Percentiles rank a stretch among this genome's conserved stretches.
These are phyloP conservation scores for Habrosyne pyritoides DNA, from an alignment of 2,888 invertebrate genomes.

Conservation along the genomic window DNA sequence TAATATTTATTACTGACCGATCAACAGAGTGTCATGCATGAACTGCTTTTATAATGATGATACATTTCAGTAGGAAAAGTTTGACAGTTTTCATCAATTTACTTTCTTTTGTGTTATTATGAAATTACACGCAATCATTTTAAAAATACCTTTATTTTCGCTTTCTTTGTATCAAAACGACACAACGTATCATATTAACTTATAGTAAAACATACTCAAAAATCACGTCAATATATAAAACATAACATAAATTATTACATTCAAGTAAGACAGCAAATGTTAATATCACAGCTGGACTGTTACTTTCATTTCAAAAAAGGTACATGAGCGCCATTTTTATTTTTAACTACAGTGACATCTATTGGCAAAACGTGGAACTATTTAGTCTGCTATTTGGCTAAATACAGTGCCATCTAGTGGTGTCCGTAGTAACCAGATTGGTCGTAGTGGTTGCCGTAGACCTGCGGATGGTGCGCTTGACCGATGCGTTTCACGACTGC, in stretches of 20 bases:
- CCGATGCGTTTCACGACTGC: slow-evolving; percentile 80
- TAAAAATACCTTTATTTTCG: slow-evolving; percentile 37
- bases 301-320: slow-evolving; percentile 14
- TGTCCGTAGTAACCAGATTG: slow-evolving; percentile 59
- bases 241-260: slow-evolving; percentile 16
- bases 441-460: slow-evolving; percentile 57
- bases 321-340: slow-evolving; percentile 13
- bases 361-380: slow-evolving; percentile 28
- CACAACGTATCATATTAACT: slow-evolving; percentile 21
- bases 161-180: slow-evolving; percentile 45
- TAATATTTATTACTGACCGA: slow-evolving; percentile 40
- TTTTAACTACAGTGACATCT: slow-evolving; percentile 50
- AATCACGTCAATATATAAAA: slow-evolving; percentile 33
- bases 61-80: slow-evolving; percentile 56
- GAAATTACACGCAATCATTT: slow-evolving; percentile 13
- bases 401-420: slow-evolving; percentile 65
- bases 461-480: slow-evolving; percentile 74
- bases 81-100: slow-evolving; percentile 23
- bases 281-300: slow-evolving; percentile 60
- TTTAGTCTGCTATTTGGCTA: slow-evolving; percentile 10
- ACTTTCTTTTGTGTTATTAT: slow-evolving; percentile 37
- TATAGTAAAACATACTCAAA: background rate
- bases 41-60: slow-evolving; percentile 56
- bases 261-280: slow-evolving; percentile 13
- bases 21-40: slow-evolving; percentile 57